Evolutionary conservation across 2,888 invertebrate genomes (phyloP).

Genomic region (Bembecia ichneumoniformis): DNA sequence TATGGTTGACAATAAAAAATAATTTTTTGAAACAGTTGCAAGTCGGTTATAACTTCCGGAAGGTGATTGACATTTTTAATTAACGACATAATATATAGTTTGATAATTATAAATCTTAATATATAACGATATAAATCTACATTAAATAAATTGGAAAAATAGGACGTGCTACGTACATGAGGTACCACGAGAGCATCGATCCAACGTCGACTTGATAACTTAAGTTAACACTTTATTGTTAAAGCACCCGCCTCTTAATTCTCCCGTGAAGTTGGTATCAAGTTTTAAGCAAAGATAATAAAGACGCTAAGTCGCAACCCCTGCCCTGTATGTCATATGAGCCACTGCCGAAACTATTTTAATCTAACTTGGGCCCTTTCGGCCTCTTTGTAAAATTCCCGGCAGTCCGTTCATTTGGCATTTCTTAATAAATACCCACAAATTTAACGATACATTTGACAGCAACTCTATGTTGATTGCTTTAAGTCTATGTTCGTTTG

Average conservation of each 20-base stretch:
- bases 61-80: too few species aligned
- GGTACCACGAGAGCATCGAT: too few species aligned
- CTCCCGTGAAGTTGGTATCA: neutral
- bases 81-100: too few species aligned
- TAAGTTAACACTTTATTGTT: too few species aligned
- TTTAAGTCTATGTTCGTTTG: slow-evolving; percentile 13
- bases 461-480: slow-evolving; percentile 2
- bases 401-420: slow-evolving; percentile 32
- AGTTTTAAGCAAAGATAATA: slow-evolving; percentile 1
- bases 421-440: slow-evolving; percentile 48
- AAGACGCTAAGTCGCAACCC: neutral
- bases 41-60: too few species aligned
- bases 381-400: slow-evolving; percentile 42
- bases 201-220: too few species aligned
- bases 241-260: neutral
- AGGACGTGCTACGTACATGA: too few species aligned
- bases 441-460: slow-evolving; percentile 7
- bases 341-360: slow-evolving; percentile 45
- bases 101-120: too few species aligned
- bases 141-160: too few species aligned
- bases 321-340: slow-evolving; percentile 22
- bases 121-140: too few species aligned
- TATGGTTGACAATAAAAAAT: too few species aligned
- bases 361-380: slow-evolving; percentile 47
- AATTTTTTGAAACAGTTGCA: too few species aligned